Percentiles rank a stretch among this genome's conserved stretches.
phyloP scores from a whole-genome alignment of 2,888 invertebrate species.

The Pollenia angustigena region DNA sequence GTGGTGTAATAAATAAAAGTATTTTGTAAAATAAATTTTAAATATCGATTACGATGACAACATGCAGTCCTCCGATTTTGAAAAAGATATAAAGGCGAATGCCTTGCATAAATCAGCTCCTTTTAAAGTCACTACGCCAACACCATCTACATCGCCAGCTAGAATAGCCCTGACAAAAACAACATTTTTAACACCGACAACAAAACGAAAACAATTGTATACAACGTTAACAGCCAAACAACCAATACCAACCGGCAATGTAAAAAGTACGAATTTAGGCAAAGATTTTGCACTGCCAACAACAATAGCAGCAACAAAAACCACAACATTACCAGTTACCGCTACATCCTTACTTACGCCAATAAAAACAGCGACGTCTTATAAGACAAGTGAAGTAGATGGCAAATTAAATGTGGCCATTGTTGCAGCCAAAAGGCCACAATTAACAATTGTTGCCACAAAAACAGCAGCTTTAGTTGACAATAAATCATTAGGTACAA shows the following conservation, averaged over 20 bases:
- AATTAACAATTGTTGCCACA: conserved; percentile 67
- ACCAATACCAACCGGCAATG: conserved; percentile 43
- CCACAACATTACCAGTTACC: neutral
- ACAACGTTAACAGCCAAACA: conserved; percentile 68
- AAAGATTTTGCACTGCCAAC: conserved; percentile 53
- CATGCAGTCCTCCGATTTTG: conserved; percentile 69
- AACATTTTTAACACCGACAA: conserved; percentile 68
- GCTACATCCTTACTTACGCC: conserved; percentile 18
- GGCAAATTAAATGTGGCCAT: conserved; percentile 65
- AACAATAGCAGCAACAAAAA: conserved; percentile 14
- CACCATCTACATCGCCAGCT: conserved; percentile 40
- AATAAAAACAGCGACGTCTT: neutral
- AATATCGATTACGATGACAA: conserved; percentile 57
- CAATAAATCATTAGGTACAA: conserved; percentile 20
- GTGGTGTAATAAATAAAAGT: conserved; percentile 10
- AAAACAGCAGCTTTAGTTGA: conserved; percentile 49
- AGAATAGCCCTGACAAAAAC: conserved; percentile 69
- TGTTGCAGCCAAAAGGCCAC: conserved; percentile 69
- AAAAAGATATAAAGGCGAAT: conserved; percentile 65
- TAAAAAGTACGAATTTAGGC: conserved; percentile 48
- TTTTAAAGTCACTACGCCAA: conserved; percentile 19
- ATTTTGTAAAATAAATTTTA: conserved; percentile 2
- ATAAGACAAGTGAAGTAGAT: conserved; percentile 6
- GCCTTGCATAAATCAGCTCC: conserved; percentile 55
- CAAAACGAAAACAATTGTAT: conserved; percentile 60